Percentiles rank a stretch among this genome's conserved stretches.
Conservation (phyloP, 2,888 invertebrate genomes). For the Pherbina coryleti region DNA sequence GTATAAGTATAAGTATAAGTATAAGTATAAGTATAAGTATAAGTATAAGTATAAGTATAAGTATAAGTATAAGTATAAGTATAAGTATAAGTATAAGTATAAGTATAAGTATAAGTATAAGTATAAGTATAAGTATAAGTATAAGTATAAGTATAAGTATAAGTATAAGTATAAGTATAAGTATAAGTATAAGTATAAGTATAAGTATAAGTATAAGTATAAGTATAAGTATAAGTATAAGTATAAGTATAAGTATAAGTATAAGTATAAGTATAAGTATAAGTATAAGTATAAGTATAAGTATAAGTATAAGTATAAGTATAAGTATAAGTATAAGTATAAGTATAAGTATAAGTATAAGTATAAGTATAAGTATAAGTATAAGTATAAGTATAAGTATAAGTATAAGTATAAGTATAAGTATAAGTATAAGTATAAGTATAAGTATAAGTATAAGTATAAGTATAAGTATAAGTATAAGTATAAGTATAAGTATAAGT, state of each 20-base stretch:
- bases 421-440: slow-evolving; percentile 35
- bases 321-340: background rate
- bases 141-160: background rate
- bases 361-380: background rate
- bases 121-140: background rate
- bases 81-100: background rate
- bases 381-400: background rate
- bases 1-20: background rate
- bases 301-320: background rate
- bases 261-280: background rate
- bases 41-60: background rate
- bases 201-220: background rate
- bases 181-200: background rate
- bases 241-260: background rate
- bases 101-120: background rate
- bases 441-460: slow-evolving; percentile 24
- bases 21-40: background rate
- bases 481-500: background rate
- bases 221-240: background rate
- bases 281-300: background rate
- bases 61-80: background rate
- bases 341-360: background rate
- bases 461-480: slow-evolving; percentile 25
- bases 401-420: slow-evolving; percentile 41
- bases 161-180: background rate